Base-by-base conservation (phyloP, 2,888 invertebrate species). In the Parnassius glacialis region DNA sequence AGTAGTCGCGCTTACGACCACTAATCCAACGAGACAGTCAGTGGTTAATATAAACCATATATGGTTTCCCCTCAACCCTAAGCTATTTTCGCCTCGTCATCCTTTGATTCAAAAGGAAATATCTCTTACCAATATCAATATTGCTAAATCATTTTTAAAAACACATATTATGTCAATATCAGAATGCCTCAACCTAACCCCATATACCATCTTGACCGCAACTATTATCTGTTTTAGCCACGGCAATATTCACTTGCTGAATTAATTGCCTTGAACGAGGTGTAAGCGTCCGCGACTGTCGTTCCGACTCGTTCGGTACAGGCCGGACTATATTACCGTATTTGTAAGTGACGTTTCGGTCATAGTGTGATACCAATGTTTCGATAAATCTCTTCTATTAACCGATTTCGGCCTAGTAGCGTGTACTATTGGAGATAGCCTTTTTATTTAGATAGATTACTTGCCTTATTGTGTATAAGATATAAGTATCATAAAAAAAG, bases 241-340 rank as follows among this genome's bases (percentile, higher is more conserved):
- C 85, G 85, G 76, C 90, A 90, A 86, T 90, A 79, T 83, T 81
- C 89, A 79, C 87, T 91, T 80, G 89, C 86, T 76, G 91, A 91
- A 79, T 83, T 90, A 81, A 77, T 91, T 78, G 80, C 80, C 75
- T 81, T 75, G 85, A 85, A 85, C 83, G 86, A 89, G 81, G 85
- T 75, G 76, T 91, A 89, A 78, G 76, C 75, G 75, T 74, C 75
- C 59, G 53, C 55, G 58, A 61, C 65, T 64, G 34, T n/a, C 51
- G 74, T 71, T 72, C 73, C 69, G 64, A 68, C 65, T 65, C 66
- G 65, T 65, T 73, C 73, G 70, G 79, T 75, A 76, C 75, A 72
- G 74, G 74, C 78, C 73, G 82, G 80, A 80, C 79, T 80, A 78
- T 80, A 75, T 74, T 79, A 76, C 76, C 72, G 69, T 64, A 77